A percentile compares a stretch with the other conserved stretches of the same genome.
Evolutionary conservation across 2,888 invertebrate species (phyloP).

Genomic region (Pheosia gnoma): DNA sequence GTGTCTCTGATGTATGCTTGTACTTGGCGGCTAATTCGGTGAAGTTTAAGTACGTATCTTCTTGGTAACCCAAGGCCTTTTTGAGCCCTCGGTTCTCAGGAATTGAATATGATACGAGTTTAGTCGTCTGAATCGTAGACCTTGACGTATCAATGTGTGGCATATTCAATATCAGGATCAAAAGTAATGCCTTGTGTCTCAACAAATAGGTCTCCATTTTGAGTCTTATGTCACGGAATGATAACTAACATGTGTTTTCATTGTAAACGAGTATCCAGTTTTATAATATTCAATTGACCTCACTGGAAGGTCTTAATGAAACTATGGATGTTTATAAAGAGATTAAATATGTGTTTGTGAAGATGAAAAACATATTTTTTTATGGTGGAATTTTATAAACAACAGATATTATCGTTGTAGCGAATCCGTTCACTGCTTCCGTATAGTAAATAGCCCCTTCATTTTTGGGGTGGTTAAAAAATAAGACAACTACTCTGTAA

Average conservation of each 20-base stretch:
- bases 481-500: neutral
- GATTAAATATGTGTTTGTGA: conserved; percentile 13
- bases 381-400: neutral
- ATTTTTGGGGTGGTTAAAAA: neutral
- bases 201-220: conserved; percentile 42
- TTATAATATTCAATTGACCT: conserved; percentile 74
- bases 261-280: conserved; percentile 61
- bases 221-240: conserved; percentile 51
- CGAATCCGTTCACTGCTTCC: neutral
- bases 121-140: conserved; percentile 27
- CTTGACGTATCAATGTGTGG: conserved; percentile 34
- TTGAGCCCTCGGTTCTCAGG: conserved; percentile 60
- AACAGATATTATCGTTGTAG: neutral
- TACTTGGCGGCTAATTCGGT: conserved; percentile 62
- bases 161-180: conserved; percentile 35
- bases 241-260: conserved; percentile 55
- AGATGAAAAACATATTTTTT: conserved; percentile 23
- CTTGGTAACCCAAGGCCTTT: conserved; percentile 58
- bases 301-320: conserved; percentile 56
- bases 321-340: conserved; percentile 38
- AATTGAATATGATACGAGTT: conserved; percentile 52
- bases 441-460: neutral
- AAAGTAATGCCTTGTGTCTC: conserved; percentile 32
- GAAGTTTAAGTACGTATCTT: conserved; percentile 70
- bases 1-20: conserved; percentile 54